Evolutionary conservation across 2,113 vertebrate species (phyloP).

Genomic region (Dipodomys merriami): DNA sequence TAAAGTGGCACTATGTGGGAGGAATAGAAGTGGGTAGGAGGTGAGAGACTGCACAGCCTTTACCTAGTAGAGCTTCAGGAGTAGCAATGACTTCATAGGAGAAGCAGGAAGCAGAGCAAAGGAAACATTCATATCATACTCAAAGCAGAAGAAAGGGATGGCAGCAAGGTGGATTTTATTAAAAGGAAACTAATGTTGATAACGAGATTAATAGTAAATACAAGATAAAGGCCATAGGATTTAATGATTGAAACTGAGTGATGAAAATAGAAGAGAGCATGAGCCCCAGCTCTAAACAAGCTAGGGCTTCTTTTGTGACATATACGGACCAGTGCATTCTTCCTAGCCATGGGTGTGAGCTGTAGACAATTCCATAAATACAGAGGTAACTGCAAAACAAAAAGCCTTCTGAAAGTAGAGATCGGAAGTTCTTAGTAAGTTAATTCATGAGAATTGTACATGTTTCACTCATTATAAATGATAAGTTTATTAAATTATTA

Average conservation of each 20-base stretch:
- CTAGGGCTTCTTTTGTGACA: too few species aligned
- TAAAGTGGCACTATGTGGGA: neutral
- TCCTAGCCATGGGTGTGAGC: neutral
- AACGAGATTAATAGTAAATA: neutral
- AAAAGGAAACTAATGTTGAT: neutral
- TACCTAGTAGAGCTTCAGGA: neutral
- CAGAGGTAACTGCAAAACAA: neutral
- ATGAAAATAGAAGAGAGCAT: neutral
- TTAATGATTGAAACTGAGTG: neutral
- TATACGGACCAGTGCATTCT: neutral
- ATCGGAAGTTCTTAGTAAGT: too few species aligned
- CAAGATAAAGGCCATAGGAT: neutral
- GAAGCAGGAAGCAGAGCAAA: neutral
- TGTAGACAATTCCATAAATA: neutral
- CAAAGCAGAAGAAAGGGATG: neutral
- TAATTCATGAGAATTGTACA: too few species aligned
- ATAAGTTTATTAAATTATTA: neutral
- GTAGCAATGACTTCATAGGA: neutral
- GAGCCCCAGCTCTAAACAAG: too few species aligned
- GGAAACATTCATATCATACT: too few species aligned
- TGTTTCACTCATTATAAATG: neutral
- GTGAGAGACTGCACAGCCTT: neutral
- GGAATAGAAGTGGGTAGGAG: neutral
- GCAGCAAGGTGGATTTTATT: neutral
- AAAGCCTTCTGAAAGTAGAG: neutral